Conservation (phyloP, 2,888 invertebrate genomes). For the Margaritifera margaritifera region DNA sequence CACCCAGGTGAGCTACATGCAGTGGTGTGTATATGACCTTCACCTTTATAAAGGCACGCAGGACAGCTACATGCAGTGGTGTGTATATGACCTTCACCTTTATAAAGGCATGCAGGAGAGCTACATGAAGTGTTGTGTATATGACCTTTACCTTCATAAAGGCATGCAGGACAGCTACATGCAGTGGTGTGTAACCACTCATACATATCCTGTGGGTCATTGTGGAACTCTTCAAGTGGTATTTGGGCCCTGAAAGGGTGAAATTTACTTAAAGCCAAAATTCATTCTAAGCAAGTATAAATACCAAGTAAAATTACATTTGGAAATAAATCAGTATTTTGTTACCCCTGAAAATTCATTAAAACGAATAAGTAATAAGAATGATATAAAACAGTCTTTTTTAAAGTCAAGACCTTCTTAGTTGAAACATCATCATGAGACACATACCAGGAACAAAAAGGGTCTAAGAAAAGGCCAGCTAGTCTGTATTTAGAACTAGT, state of each 20-base stretch:
- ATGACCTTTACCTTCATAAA: conserved; percentile 30
- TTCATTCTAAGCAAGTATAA: neutral
- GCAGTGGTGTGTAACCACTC: conserved; percentile 37
- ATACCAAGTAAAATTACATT: too few species aligned
- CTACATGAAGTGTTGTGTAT: conserved; percentile 45
- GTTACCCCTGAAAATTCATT: too few species aligned
- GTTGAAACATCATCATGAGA: too few species aligned
- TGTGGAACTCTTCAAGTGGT: conserved; percentile 17
- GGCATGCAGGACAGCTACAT: conserved; percentile 47
- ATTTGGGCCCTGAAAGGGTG: conserved; percentile 23
- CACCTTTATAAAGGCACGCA: conserved; percentile 45
- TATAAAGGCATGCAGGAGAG: conserved; percentile 38
- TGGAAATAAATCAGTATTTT: too few species aligned
- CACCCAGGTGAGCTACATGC: too few species aligned
- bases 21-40: neutral
- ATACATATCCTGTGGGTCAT: conserved; percentile 37
- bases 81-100: conserved; percentile 39
- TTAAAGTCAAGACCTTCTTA: too few species aligned
- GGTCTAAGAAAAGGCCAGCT: too few species aligned
- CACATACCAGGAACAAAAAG: too few species aligned
- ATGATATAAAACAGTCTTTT: too few species aligned
- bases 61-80: conserved; percentile 43
- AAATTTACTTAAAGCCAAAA: neutral
- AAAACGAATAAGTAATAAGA: too few species aligned
- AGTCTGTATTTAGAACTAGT: too few species aligned